Conservation (phyloP, 2,888 invertebrate genomes). For the Dascillus cervinus region DNA sequence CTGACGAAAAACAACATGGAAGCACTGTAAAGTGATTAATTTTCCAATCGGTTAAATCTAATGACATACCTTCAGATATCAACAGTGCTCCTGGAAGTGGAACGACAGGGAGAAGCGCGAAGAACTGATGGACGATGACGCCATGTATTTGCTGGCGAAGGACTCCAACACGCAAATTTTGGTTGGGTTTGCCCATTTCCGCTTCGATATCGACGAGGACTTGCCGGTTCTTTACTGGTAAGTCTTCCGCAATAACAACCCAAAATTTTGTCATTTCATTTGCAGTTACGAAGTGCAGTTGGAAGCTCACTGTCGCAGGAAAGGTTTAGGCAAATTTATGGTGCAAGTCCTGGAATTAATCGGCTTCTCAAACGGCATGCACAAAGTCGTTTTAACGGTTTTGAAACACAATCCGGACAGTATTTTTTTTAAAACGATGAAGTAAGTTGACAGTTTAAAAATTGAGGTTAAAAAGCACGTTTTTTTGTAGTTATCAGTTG, state of each 20-base stretch:
- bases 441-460: constrained; percentile 45
- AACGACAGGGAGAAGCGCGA: constrained; percentile 62
- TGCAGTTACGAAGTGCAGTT: constrained; percentile 83
- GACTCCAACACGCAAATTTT: constrained; percentile 45
- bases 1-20: constrained; percentile 76
- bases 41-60: too few species aligned
- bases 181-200: constrained; percentile 72
- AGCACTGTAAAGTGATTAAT: too few species aligned
- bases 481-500: constrained; percentile 46
- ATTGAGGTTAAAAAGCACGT: too few species aligned
- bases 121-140: constrained; percentile 65
- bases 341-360: constrained; percentile 70
- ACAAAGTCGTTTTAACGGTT: constrained; percentile 74
- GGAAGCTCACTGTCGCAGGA: constrained; percentile 58
- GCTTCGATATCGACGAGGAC: constrained; percentile 76
- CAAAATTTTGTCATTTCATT: constrained; percentile 8
- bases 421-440: constrained; percentile 68
- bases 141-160: constrained; percentile 65
- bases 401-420: constrained; percentile 71
- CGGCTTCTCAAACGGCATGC: constrained; percentile 66
- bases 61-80: constrained; percentile 57
- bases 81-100: constrained; percentile 77
- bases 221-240: constrained; percentile 73
- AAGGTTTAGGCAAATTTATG: constrained; percentile 77
- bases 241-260: constrained; percentile 20